Evolutionary conservation across 2,888 invertebrate genomes (phyloP).

Genomic region (Carterocephalus palaemon): DNA sequence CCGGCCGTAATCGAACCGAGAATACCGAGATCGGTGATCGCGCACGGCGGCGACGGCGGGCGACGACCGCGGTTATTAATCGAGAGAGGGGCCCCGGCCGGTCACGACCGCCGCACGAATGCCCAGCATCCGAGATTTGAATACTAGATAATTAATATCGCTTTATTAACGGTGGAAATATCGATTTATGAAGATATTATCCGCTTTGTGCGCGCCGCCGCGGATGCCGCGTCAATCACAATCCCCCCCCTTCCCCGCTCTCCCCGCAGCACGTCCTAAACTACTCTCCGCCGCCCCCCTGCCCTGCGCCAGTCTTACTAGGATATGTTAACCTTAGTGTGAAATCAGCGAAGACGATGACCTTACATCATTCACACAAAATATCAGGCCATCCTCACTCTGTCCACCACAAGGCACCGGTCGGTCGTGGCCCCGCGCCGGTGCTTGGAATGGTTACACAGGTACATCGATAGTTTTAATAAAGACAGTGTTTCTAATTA

Average conservation of each 20-base stretch:
- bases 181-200: slow-evolving; percentile 73
- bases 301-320: neutral
- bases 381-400: no score
- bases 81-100: slow-evolving; percentile 40
- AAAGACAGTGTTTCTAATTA: no score
- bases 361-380: no score
- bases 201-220: slow-evolving; percentile 60
- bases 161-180: slow-evolving; percentile 73
- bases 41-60: slow-evolving; percentile 37
- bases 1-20: slow-evolving; percentile 55
- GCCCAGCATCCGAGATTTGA: slow-evolving; percentile 69
- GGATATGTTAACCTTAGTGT: no score
- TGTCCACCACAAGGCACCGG: no score
- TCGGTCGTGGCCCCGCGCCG: no score
- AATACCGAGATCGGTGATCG: slow-evolving; percentile 57
- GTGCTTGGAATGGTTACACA: no score
- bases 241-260: neutral
- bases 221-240: slow-evolving; percentile 24
- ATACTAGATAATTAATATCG: slow-evolving; percentile 78
- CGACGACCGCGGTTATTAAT: slow-evolving; percentile 40
- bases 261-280: slow-evolving; percentile 10
- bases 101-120: slow-evolving; percentile 65
- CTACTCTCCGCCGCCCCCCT: slow-evolving; percentile 19
- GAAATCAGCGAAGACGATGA: no score
- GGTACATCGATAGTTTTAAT: no score